Evolutionary conservation across 2,797 vertebrate species (phyloP), one percentile per base, ranked within the genome.

Genomic region (Gymnoscopelus microlampas): DNA sequence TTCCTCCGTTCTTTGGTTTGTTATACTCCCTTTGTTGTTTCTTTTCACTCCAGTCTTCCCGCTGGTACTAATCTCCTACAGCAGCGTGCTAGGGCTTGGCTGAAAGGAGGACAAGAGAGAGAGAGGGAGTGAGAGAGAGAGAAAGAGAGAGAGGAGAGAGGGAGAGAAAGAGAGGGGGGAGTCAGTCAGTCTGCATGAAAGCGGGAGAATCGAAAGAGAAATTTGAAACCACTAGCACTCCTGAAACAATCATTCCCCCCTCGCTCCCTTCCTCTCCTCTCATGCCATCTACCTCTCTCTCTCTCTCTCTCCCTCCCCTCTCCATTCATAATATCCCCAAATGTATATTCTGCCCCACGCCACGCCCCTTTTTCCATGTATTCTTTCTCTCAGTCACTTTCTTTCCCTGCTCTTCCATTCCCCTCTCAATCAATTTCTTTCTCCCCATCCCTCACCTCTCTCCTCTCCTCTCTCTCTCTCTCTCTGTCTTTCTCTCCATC

Each of bases 201-300:
- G 71, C 35, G 64, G 62, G 63, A 71, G 72, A 80, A 70, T 79
- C 29, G 70, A 84, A 82, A 88, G 80, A 75, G 80, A 88, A 88
- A 89, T 82, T 58, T 80, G 85, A 88, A 90, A 92, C 91, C 91
- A 78, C 73, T 74, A 67, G 65, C 74, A 78, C 83, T 83, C 79
- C 84, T 88, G 77, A 76, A 81, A 87, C 86, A 89, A 85, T 88
- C 79, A 67, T 68, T 73, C 60, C 71, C 73, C 63, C 70, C 67
- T 71, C 60, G 59, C 70, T 51, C 66, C 62, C 66, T 32, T 49
- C 61, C 51, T 53, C 23, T 49, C 68, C 68, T 63, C 62, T 50
- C 29, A 58, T 69, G 48, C 57, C 66, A 55, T 74, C 67, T 74
- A 57, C 77, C 76, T 80, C 82, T 50, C 72, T 79, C 64, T 74